Evolutionary conservation across 2,797 vertebrate genomes (phyloP).

Genomic region (Melopsittacus undulatus): DNA sequence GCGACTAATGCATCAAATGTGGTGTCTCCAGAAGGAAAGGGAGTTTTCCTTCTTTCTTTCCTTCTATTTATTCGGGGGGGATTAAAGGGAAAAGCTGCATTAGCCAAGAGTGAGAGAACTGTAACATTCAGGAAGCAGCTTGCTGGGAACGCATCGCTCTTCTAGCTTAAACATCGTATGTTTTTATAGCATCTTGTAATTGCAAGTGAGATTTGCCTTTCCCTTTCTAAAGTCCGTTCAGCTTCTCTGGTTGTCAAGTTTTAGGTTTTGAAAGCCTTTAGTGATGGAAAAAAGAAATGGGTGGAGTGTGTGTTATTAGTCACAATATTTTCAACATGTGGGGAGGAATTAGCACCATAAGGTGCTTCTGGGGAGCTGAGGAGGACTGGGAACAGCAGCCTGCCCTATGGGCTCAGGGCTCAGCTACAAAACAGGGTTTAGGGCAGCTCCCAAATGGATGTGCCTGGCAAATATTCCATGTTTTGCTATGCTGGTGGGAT

Average conservation of each 20-base stretch:
- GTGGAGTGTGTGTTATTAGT: slow-evolving; percentile 29
- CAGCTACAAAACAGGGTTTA: not conserved
- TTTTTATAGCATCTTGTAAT: not conserved
- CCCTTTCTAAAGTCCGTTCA: not conserved
- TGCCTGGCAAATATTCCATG: not conserved
- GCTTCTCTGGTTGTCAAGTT: not conserved
- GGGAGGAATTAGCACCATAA: not conserved
- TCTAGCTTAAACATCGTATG: not conserved
- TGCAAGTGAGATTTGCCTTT: not conserved
- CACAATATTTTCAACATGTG: slow-evolving; percentile 29
- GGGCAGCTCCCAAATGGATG: not conserved
- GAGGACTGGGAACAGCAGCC: not conserved
- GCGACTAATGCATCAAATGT: not conserved
- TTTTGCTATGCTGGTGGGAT: not conserved
- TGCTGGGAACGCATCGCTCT: not conserved
- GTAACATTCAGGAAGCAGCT: not conserved
- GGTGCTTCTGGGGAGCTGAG: slow-evolving; percentile 5
- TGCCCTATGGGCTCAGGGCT: not conserved
- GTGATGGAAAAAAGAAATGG: slow-evolving; percentile 6
- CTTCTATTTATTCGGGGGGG: not conserved
- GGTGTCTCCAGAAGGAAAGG: not conserved
- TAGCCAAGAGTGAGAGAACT: not conserved
- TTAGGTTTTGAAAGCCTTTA: slow-evolving; percentile 13
- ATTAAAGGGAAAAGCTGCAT: not conserved
- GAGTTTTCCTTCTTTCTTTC: not conserved